Base-by-base conservation (phyloP, 2,797 vertebrate genomes). In the Pangasius krempfi region DNA sequence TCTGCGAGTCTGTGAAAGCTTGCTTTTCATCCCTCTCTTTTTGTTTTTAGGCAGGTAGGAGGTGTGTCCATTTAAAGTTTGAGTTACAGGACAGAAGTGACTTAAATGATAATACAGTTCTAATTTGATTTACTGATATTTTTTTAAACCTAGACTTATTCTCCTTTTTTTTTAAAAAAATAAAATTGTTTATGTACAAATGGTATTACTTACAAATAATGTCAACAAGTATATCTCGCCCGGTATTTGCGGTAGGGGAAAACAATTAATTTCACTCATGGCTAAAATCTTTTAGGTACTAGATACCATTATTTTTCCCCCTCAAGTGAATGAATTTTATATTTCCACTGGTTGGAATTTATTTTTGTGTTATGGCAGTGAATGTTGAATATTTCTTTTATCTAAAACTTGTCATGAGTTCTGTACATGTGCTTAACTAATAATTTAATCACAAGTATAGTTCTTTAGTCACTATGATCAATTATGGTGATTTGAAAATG, bases 311-410 rank as follows among this genome's bases (percentile, higher is more conserved):
- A 13, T 47, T 84, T 84, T 9, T 30, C 22, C 52, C 18, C n/a
- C 14, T 79, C 33, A 40, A 7, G 79, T 60, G 33, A 58, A 25
- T 62, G 75, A 79, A 37, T 83, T 84, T 84, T 47, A 54, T 58
- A 86, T 86, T 86, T 86, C 84, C 66, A 86, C 83, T 84, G 83
- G 83, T 70, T 84, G 64, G 64, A 84, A 54, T 84, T 85, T 66
- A 22, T 52, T 80, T 86, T 81, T 12, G 84, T 73, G 84, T 64
- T 50, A 9, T 52, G 47, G 14, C 64, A 54, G 64, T 54, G n/a
- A 84, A 64, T 66, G 81, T 50, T 84, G 25, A 70, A 56, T 37
- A 62, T 25, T 62, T 8, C 27, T 70, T 83, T 25, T 16, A 72
- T 87, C 84, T 89, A 72, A 86, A 52, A 40, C 73, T 52, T 66